phyloP scores from a whole-genome alignment of 2,797 vertebrate species.

The Delichon dasypus region DNA sequence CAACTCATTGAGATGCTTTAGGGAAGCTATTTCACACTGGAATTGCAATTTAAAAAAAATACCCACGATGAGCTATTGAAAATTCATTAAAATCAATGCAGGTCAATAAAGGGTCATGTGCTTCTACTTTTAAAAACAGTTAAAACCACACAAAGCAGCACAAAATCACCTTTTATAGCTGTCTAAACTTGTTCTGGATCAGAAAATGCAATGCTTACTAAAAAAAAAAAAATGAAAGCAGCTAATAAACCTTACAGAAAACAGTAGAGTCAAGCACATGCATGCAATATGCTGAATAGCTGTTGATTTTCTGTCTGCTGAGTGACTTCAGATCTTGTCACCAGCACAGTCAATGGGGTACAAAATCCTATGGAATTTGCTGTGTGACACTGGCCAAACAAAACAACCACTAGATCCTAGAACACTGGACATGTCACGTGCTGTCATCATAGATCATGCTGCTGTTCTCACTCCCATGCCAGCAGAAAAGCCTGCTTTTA shows the following conservation, averaged over 20 bases:
- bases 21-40: not conserved
- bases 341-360: constrained; percentile 81
- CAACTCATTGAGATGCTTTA: not conserved
- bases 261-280: constrained; percentile 50
- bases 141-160: constrained; percentile 29
- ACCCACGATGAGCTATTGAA: constrained; percentile 45
- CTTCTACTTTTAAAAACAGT: constrained; percentile 50
- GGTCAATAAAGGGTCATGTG: constrained; percentile 51
- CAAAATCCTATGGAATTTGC: constrained; percentile 80
- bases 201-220: constrained; percentile 53
- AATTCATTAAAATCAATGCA: constrained; percentile 55
- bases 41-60: not conserved
- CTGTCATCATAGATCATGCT: constrained; percentile 76
- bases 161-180: constrained; percentile 45
- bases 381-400: constrained; percentile 78
- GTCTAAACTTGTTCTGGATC: constrained; percentile 51
- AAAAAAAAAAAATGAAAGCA: constrained; percentile 57
- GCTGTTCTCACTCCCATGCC: constrained; percentile 80
- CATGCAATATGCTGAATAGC: constrained; percentile 48
- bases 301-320: constrained; percentile 72
- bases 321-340: constrained; percentile 84
- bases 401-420: constrained; percentile 75
- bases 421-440: constrained; percentile 74
- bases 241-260: constrained; percentile 60
- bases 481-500: constrained; percentile 72